Evolutionary conservation across 2,113 vertebrate genomes (phyloP).

Genomic region (Physeter macrocephalus): DNA sequence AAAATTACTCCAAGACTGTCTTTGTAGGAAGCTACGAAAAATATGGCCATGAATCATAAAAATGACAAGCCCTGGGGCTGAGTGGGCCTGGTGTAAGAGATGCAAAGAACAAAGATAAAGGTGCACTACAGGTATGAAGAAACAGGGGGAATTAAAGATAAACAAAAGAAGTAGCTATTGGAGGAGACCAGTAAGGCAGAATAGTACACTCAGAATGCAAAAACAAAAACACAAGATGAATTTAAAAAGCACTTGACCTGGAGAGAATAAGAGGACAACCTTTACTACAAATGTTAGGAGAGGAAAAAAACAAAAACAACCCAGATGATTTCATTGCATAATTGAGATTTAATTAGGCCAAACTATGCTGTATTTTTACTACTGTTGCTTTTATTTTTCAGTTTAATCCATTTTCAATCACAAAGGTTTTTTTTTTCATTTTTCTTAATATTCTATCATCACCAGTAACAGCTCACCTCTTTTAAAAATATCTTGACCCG

Average conservation of each 20-base stretch:
- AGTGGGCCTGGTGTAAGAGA: conserved; percentile 71
- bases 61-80: conserved; percentile 80
- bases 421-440: not conserved
- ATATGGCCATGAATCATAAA: conserved; percentile 83
- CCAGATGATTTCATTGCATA: not conserved
- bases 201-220: conserved; percentile 60
- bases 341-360: conserved; percentile 30
- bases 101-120: conserved; percentile 77
- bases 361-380: not conserved
- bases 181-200: conserved; percentile 52
- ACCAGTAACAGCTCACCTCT: conserved; percentile 56
- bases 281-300: conserved; percentile 31
- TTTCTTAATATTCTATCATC: conserved; percentile 54
- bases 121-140: conserved; percentile 74
- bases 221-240: conserved; percentile 23
- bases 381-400: not conserved
- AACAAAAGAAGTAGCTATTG: conserved; percentile 62
- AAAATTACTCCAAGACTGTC: conserved; percentile 81
- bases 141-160: conserved; percentile 77
- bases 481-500: conserved; percentile 73
- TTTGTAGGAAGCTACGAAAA: conserved; percentile 77
- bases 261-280: not conserved
- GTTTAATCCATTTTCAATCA: conserved; percentile 57
- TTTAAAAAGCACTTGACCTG: not conserved
- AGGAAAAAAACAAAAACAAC: conserved; percentile 25